phyloP scores from a whole-genome alignment of 2,888 invertebrate species.

The Alentia gelatinosa region DNA sequence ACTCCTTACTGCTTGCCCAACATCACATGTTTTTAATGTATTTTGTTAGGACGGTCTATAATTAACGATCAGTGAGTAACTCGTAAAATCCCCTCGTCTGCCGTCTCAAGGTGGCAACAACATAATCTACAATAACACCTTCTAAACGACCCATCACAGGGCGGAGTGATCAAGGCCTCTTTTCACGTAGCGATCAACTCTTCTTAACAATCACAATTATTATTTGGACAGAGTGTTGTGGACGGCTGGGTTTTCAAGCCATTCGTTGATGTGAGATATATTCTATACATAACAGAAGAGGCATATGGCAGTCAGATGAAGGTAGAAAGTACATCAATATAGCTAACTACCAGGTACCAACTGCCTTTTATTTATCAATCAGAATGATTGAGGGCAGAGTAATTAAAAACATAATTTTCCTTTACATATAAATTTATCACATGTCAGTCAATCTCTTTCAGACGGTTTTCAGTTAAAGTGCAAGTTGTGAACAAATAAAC shows the following conservation, averaged over 20 bases:
- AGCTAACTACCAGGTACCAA: neutral
- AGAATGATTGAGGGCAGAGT: neutral
- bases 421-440: neutral
- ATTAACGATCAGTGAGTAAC: neutral
- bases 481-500: neutral
- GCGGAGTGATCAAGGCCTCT: too few species aligned
- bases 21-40: neutral
- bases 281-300: neutral
- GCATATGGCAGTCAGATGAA: neutral
- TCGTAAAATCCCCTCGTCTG: too few species aligned
- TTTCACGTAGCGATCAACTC: neutral
- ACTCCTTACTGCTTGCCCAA: neutral
- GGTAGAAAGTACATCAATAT: neutral
- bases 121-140: neutral
- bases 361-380: neutral
- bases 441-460: neutral
- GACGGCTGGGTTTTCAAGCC: constrained; percentile 15
- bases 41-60: neutral
- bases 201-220: neutral
- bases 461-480: neutral
- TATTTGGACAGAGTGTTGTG: neutral
- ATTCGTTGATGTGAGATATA: neutral
- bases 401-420: neutral
- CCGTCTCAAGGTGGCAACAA: too few species aligned
- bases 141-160: too few species aligned